Base-by-base conservation (phyloP, 2,797 vertebrate genomes). In the Characodon lateralis region DNA sequence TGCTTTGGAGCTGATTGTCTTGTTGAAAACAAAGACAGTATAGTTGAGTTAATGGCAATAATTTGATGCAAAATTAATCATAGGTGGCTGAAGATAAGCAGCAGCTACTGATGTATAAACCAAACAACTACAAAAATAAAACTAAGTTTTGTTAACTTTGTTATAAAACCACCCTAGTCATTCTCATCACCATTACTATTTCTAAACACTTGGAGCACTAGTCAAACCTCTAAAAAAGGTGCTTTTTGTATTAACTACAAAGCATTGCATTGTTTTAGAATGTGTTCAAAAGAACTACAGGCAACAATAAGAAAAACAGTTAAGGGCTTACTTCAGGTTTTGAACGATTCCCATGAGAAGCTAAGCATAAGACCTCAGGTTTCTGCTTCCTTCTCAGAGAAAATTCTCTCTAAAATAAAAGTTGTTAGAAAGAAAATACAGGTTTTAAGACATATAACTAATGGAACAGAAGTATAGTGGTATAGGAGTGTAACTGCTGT, bases 221-320 rank as follows among this genome's bases (percentile, higher is more conserved):
- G 84, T 84, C 81, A 83, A 91, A 82, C 79, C 70, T 90, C 71
- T 84, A 87, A 87, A 88, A 89, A 94, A 93, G 79, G 92, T 93
- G 94, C 90, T 91, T 91, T 83, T 92, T 89, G 84, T 90, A 87
- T 91, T 80, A 80, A 91, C 91, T 93, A 93, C 86, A 92, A 91
- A 94, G 91, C 92, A 89, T 91, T 93, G 93, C 93, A 93, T 93
- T 92, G 91, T 92, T 85, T 91, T 76, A 83, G 82, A 86, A 91
- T 90, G 92, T 89, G 90, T 92, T 93, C 91, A 89, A 90, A 89
- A 87, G 89, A 93, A 93, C 91, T 86, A 90, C 91, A 94, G 92
- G 92, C 92, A 91, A 93, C 90, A 7, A 89, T 77, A 93, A 92
- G 81, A 81, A 70, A 69, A 48, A 69, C 41, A 90, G 76, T 61